Conservation (phyloP, 1,140 invertebrate species). For the Sinella curviseta region DNA sequence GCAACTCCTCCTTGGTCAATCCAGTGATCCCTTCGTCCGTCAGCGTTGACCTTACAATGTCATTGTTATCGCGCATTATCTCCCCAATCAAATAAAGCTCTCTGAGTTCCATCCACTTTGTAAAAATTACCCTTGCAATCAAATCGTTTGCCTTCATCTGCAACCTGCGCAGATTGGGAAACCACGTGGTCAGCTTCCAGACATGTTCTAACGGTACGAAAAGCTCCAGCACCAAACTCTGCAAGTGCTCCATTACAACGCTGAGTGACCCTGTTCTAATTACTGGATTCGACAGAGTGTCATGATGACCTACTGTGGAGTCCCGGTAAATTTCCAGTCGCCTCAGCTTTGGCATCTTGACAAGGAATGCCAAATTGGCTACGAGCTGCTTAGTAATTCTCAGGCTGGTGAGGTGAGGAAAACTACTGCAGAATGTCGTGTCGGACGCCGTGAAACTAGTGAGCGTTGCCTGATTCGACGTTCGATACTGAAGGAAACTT, state of each 20-base stretch:
- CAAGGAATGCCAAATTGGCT: neutral
- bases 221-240: neutral
- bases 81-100: neutral
- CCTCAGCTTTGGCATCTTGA: neutral
- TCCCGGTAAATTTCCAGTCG: slow-evolving; percentile 6
- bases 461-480: neutral
- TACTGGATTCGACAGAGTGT: neutral
- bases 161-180: neutral
- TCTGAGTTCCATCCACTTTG: neutral
- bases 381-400: neutral
- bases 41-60: slow-evolving; percentile 1
- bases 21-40: neutral
- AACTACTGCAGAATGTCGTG: neutral
- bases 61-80: neutral
- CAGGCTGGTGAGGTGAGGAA: neutral
- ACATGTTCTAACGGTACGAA: slow-evolving; percentile 1
- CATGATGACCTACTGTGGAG: slow-evolving; percentile 2
- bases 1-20: neutral
- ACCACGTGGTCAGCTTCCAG: neutral
- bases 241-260: neutral
- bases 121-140: neutral
- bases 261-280: neutral
- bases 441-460: neutral
- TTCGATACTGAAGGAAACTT: neutral
- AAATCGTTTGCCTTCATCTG: slow-evolving; percentile 14